These are phyloP conservation scores for Crypturellus undulatus DNA, from an alignment of 2,113 vertebrate species.

Conservation along the genomic window DNA sequence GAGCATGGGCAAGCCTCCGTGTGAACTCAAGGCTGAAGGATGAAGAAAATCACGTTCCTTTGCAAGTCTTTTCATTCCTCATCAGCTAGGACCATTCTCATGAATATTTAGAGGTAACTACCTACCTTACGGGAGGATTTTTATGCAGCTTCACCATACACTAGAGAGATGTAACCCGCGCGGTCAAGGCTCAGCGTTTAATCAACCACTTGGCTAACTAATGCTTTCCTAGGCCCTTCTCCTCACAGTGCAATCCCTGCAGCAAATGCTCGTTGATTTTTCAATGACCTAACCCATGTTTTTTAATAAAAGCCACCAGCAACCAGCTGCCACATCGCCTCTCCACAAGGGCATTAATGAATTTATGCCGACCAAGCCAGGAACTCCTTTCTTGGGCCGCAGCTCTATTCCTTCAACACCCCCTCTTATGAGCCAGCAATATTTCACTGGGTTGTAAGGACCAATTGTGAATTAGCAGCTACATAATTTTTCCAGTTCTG, in stretches of 20 bases:
- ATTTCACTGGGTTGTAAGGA: neutral
- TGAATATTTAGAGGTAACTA: neutral
- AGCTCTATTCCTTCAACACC: neutral
- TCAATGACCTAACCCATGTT: neutral
- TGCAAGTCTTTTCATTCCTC: neutral
- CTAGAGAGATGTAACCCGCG: neutral
- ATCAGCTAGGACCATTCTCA: neutral
- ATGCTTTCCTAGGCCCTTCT: neutral
- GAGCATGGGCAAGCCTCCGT: neutral
- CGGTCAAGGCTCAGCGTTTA: neutral
- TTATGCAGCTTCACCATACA: neutral
- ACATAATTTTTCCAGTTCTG: neutral
- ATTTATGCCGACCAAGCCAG: accelerated
- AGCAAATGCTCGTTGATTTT: neutral
- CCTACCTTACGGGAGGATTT: neutral
- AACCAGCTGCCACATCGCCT: neutral
- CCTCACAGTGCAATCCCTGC: neutral
- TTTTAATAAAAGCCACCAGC: neutral
- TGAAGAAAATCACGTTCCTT: neutral
- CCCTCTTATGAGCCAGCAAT: neutral
- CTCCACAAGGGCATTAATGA: neutral
- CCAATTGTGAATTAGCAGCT: neutral
- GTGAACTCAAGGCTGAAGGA: neutral
- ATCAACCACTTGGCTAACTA: neutral
- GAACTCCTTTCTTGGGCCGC: neutral